Evolutionary conservation across 1,140 invertebrate species (phyloP).

Genomic region (Anagrus nilaparvatae): DNA sequence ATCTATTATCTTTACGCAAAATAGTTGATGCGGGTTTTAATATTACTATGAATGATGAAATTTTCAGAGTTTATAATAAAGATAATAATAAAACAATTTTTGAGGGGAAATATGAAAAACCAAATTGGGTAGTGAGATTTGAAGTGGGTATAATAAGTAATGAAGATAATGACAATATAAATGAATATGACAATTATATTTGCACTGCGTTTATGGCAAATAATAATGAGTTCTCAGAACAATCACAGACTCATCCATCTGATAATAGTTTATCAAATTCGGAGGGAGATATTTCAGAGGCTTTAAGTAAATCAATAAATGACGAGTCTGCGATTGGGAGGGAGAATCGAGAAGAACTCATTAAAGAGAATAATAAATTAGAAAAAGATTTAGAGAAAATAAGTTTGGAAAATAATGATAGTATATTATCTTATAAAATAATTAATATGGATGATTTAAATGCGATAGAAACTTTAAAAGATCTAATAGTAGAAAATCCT

Average conservation of each 20-base stretch:
- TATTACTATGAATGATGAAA: slow-evolving; percentile 14
- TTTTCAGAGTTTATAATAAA: slow-evolving; percentile 8
- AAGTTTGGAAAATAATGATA: no score
- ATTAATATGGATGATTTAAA: slow-evolving; percentile 13
- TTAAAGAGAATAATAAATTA: no score
- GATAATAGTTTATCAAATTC: background rate
- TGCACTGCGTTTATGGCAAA: slow-evolving; percentile 9
- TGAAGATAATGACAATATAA: no score
- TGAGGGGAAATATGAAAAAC: slow-evolving; percentile 13
- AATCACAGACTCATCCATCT: slow-evolving; percentile 10
- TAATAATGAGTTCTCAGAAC: slow-evolving; percentile 9
- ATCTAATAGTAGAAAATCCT: slow-evolving; percentile 7
- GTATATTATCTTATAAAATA: slow-evolving; percentile 4
- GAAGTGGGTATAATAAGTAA: background rate
- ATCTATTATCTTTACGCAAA: slow-evolving; percentile 13
- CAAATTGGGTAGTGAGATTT: slow-evolving; percentile 8
- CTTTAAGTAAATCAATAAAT: no score
- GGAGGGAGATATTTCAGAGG: slow-evolving; percentile 9
- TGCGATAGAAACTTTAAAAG: slow-evolving; percentile 4
- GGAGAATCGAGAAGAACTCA: slow-evolving; percentile 9
- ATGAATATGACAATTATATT: no score
- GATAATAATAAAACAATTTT: slow-evolving; percentile 9
- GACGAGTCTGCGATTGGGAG: slow-evolving; percentile 12
- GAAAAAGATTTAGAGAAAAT: no score
- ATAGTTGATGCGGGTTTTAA: slow-evolving; percentile 15